Conservation (phyloP, 2,113 vertebrate genomes). For the Coracopsis vasa region DNA sequence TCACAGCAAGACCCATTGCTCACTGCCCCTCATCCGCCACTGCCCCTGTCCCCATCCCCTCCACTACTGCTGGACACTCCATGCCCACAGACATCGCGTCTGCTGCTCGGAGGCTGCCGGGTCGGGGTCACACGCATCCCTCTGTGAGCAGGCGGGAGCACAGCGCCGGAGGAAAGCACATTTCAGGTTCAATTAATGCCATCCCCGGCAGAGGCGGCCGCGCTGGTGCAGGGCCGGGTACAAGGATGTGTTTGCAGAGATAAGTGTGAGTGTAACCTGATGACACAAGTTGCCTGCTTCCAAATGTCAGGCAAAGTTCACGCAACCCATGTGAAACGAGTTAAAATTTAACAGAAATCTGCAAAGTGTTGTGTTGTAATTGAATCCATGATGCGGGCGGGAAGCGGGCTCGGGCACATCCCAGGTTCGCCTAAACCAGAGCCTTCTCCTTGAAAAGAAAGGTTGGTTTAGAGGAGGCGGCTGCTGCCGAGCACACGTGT, state of each 20-base stretch:
- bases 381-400: not conserved
- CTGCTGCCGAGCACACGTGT: not conserved
- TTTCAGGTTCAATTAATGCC: conserved; percentile 58
- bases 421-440: not conserved
- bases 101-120: not conserved
- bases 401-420: conserved; percentile 29
- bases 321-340: conserved; percentile 66
- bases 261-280: conserved; percentile 72
- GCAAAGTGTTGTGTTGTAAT: conserved; percentile 28
- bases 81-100: not conserved
- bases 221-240: conserved; percentile 41
- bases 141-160: not conserved
- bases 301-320: conserved; percentile 76
- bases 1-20: not conserved
- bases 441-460: not conserved
- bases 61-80: fast-evolving
- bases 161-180: not conserved
- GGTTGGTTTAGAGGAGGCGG: not conserved
- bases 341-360: conserved; percentile 72
- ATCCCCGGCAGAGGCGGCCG: not conserved
- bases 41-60: not conserved
- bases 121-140: not conserved
- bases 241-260: conserved; percentile 66
- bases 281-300: conserved; percentile 73
- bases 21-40: not conserved